phyloP scores from a whole-genome alignment of 2,113 vertebrate species.

The Pardalotus punctatus region DNA sequence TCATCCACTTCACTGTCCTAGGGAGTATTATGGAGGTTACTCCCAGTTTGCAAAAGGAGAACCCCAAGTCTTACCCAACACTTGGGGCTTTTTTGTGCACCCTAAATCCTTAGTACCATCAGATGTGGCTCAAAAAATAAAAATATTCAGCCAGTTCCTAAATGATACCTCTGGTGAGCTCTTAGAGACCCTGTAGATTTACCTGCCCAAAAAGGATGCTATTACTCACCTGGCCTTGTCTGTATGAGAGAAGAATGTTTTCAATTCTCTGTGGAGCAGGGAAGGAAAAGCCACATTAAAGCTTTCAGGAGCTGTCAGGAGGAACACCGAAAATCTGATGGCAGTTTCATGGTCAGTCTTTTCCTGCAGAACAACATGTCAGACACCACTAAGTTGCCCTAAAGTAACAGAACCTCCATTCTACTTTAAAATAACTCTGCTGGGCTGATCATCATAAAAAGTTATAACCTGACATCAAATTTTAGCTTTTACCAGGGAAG shows the following conservation, averaged over 20 bases:
- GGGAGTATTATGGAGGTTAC: not conserved
- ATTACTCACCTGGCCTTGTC: not conserved
- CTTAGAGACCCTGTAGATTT: accelerated
- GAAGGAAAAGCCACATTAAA: not conserved
- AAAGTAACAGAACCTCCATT: not conserved
- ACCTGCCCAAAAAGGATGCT: not conserved
- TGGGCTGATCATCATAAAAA: not conserved
- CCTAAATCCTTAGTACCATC: not conserved
- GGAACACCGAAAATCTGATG: not conserved
- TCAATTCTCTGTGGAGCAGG: not conserved
- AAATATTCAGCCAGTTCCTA: not conserved
- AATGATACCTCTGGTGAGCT: not conserved
- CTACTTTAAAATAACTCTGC: not conserved
- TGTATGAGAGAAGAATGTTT: accelerated
- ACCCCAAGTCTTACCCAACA: not conserved
- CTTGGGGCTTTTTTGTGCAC: not conserved
- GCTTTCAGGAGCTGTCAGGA: not conserved
- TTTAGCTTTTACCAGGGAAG: not conserved
- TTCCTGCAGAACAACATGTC: not conserved
- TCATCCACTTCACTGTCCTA: not conserved
- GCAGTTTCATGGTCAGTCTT: not conserved
- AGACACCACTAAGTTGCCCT: not conserved
- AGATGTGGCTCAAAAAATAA: not conserved
- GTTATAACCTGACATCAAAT: not conserved
- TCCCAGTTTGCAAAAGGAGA: not conserved